Evolutionary conservation across 2,888 invertebrate genomes (phyloP).

Genomic region (Lumbricus terrestris): DNA sequence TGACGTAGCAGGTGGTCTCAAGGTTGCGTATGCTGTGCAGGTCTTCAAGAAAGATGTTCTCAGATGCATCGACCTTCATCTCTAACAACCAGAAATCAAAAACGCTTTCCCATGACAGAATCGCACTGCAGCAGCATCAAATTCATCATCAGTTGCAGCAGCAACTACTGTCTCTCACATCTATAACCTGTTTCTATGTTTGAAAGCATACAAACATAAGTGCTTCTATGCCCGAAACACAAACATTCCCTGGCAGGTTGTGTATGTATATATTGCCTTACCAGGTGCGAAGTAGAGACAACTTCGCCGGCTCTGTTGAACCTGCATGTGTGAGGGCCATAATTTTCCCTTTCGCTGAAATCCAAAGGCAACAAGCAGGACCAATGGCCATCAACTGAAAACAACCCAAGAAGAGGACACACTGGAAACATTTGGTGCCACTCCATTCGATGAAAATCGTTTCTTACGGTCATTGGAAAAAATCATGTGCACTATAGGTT

Average conservation of each 20-base stretch:
- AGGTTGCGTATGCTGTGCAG: constrained; percentile 45
- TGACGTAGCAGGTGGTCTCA: constrained; percentile 48
- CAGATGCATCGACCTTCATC: constrained; percentile 40
- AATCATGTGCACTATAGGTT: not conserved
- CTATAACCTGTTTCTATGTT: not conserved
- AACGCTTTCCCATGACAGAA: not conserved
- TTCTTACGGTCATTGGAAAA: not conserved
- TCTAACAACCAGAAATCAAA: constrained; percentile 27
- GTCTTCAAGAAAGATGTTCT: constrained; percentile 54
- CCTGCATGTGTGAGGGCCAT: not conserved
- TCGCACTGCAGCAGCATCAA: not conserved
- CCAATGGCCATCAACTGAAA: not conserved
- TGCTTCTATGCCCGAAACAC: not conserved
- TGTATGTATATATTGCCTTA: not conserved
- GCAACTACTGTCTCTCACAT: not conserved
- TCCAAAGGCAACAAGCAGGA: not conserved
- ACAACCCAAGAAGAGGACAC: not conserved
- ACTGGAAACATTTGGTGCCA: not conserved
- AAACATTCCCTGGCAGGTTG: not conserved
- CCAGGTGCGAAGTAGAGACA: not conserved
- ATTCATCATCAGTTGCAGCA: not conserved
- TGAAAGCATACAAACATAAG: not conserved
- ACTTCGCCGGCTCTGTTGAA: not conserved
- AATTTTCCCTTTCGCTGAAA: not conserved
- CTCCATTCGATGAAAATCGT: not conserved